phyloP scores from a whole-genome alignment of 2,797 vertebrate species.

The Halcyon smyrnensis region DNA sequence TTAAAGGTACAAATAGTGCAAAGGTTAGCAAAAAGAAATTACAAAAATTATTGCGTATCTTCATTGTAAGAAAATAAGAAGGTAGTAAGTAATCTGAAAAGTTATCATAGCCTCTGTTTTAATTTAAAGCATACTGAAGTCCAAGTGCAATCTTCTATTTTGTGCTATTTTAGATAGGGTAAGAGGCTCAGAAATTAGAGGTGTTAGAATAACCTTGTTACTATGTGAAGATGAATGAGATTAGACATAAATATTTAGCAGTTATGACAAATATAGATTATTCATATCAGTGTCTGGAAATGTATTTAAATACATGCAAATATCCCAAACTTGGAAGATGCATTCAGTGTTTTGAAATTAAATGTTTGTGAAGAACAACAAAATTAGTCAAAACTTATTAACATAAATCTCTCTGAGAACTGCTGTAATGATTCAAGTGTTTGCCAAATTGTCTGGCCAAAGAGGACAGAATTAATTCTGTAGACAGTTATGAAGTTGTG shows the following conservation, averaged over 20 bases:
- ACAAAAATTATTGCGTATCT: neutral
- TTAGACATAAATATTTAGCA: neutral
- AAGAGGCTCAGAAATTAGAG: neutral
- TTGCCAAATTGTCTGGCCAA: neutral
- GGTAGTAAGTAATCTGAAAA: neutral
- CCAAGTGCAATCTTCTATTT: neutral
- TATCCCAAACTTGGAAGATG: neutral
- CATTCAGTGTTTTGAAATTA: neutral
- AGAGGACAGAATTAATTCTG: neutral
- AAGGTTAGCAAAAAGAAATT: neutral
- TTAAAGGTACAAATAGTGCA: neutral
- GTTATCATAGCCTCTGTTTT: neutral
- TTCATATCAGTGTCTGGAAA: neutral
- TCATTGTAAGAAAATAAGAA: neutral
- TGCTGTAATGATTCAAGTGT: neutral
- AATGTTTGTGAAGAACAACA: neutral
- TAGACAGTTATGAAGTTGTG: neutral
- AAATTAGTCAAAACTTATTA: neutral
- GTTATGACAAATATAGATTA: neutral
- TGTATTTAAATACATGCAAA: neutral
- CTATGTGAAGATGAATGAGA: neutral
- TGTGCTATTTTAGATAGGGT: neutral
- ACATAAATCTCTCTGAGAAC: neutral
- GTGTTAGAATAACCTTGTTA: neutral
- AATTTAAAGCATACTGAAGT: neutral